Percentiles rank a stretch among this genome's conserved stretches.
Conservation (phyloP, 2,113 vertebrate species). For the Gymnarchus niloticus region DNA sequence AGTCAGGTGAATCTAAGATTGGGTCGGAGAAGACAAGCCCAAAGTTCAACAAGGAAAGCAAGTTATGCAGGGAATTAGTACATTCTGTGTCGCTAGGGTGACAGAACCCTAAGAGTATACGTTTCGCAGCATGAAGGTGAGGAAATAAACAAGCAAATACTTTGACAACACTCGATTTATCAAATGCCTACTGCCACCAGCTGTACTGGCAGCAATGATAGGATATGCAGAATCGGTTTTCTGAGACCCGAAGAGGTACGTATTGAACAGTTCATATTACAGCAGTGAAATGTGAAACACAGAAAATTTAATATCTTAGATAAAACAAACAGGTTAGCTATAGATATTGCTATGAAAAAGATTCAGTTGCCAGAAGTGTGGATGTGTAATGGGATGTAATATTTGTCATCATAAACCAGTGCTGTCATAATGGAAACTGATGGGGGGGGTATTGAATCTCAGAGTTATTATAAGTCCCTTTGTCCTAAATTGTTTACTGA, state of each 20-base stretch:
- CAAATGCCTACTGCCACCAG: too few relatives aligned
- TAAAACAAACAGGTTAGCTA: too few relatives aligned
- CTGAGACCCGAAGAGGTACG: conserved; percentile 95
- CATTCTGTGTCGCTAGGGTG: too few relatives aligned
- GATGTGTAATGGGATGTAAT: background rate
- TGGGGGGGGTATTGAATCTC: too few relatives aligned
- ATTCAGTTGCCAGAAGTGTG: background rate
- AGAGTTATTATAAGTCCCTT: too few relatives aligned
- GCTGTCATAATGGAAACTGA: conserved; percentile 9
- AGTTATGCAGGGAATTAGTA: too few relatives aligned
- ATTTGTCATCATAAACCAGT: conserved; percentile 6
- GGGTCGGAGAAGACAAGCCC: conserved; percentile 19
- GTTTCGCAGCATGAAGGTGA: too few relatives aligned
- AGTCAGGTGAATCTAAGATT: background rate
- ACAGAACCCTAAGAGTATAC: too few relatives aligned
- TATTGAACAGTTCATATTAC: too few relatives aligned
- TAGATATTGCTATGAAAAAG: background rate
- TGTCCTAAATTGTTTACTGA: background rate
- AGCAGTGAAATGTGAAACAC: background rate
- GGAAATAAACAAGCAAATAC: too few relatives aligned
- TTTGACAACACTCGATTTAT: too few relatives aligned
- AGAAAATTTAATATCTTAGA: background rate
- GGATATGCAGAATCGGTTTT: conserved; percentile 98
- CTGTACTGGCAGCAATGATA: conserved; percentile 88
- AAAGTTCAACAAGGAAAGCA: background rate